Evolutionary conservation across 2,797 vertebrate species (phyloP).

Genomic region (Amphiprion clarkii): DNA sequence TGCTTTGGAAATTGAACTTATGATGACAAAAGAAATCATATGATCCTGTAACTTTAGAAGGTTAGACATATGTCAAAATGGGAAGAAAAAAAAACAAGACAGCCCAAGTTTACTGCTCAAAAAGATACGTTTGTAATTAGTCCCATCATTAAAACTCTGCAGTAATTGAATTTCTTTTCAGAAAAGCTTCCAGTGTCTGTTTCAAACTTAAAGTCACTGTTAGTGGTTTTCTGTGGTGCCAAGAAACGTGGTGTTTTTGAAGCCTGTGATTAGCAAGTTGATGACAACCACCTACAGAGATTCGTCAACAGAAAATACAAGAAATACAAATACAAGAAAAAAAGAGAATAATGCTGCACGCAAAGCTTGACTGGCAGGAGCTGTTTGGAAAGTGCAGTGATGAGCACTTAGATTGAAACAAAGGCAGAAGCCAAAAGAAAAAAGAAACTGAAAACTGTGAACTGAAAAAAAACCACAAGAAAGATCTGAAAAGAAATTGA

Average conservation of each 20-base stretch:
- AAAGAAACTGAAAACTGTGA: neutral
- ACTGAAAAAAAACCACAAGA: neutral
- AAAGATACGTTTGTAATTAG: too few species aligned
- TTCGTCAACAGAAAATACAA: slow-evolving; percentile 10
- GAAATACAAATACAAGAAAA: neutral
- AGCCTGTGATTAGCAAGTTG: slow-evolving; percentile 23
- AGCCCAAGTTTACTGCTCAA: too few species aligned
- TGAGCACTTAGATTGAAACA: neutral
- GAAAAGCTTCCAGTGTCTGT: slow-evolving; percentile 1
- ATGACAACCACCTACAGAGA: slow-evolving; percentile 1
- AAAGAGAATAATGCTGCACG: neutral
- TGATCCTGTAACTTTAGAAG: slow-evolving; percentile 10
- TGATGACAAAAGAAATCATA: slow-evolving; percentile 6
- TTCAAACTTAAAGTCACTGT: slow-evolving; percentile 17
- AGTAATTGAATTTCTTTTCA: slow-evolving; percentile 11
- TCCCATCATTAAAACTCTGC: neutral
- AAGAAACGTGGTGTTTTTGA: neutral
- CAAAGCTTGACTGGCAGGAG: slow-evolving; percentile 10
- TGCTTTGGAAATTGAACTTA: slow-evolving; percentile 1
- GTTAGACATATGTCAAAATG: neutral
- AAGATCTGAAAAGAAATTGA: neutral
- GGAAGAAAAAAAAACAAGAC: neutral
- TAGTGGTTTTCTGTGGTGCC: neutral
- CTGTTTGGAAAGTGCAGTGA: slow-evolving; percentile 9
- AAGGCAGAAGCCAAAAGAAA: neutral